A percentile compares a stretch with the other conserved stretches of the same genome.
phyloP scores from a whole-genome alignment of 2,113 vertebrate genomes.

The Scalopus aquaticus region DNA sequence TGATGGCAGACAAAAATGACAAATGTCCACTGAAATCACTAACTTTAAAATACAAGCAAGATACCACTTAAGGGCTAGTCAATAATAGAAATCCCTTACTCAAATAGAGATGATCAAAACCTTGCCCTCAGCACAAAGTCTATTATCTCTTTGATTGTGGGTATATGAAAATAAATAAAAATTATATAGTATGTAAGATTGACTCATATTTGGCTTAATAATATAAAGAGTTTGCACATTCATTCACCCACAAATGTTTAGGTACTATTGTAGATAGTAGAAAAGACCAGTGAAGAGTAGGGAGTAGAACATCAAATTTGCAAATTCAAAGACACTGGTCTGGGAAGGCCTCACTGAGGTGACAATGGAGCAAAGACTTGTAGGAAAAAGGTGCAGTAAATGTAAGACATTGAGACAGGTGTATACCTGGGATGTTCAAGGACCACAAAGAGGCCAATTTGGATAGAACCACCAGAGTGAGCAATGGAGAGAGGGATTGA shows the following conservation, averaged over 20 bases:
- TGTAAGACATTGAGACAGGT: background rate
- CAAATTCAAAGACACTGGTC: background rate
- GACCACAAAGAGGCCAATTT: background rate
- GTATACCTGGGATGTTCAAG: background rate
- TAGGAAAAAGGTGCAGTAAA: background rate
- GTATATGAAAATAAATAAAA: background rate
- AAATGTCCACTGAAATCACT: background rate
- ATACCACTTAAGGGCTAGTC: background rate
- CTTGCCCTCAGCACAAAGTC: background rate
- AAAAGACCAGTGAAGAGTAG: background rate
- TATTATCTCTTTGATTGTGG: background rate
- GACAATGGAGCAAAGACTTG: background rate
- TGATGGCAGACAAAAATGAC: background rate
- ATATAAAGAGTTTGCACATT: background rate
- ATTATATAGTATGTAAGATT: background rate
- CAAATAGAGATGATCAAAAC: background rate
- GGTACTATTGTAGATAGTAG: background rate
- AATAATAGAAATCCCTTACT: background rate
- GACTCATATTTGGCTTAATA: background rate
- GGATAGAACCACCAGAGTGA: background rate
- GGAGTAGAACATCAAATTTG: background rate
- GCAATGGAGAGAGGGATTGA: background rate
- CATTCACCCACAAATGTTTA: background rate
- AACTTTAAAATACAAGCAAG: conserved; percentile 31
- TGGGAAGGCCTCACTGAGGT: background rate